phyloP scores from a whole-genome alignment of 2,113 vertebrate species.

The Platycercus adscitus region DNA sequence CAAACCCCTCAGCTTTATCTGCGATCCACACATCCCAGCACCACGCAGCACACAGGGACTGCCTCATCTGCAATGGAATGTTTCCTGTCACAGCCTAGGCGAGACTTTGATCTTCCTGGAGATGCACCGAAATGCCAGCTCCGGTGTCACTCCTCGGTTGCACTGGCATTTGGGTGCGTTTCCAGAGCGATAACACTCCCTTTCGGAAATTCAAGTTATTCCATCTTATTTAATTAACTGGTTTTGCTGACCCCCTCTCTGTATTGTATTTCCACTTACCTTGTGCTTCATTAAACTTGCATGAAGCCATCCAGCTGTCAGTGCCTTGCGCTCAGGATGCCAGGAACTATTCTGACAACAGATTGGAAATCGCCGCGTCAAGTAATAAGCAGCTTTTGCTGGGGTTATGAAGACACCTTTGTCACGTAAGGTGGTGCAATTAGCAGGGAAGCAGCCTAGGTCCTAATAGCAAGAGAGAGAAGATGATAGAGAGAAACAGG shows the following conservation, averaged over 20 bases:
- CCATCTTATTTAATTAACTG: neutral
- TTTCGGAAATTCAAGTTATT: too few relatives aligned
- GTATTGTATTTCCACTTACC: slow-evolving; percentile 31
- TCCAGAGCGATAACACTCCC: neutral
- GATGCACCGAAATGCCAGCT: neutral
- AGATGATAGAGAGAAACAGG: neutral
- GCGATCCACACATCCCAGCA: fast-evolving
- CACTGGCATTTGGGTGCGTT: neutral
- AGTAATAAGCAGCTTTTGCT: neutral
- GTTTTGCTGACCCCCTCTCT: slow-evolving; percentile 34
- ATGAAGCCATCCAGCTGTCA: neutral
- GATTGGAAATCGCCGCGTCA: neutral
- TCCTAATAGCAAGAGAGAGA: neutral
- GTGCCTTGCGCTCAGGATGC: neutral
- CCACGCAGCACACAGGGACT: fast-evolving
- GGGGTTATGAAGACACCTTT: neutral
- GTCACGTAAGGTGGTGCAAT: neutral
- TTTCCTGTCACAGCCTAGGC: neutral
- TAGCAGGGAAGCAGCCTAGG: neutral
- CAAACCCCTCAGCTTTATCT: fast-evolving
- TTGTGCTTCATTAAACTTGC: slow-evolving; percentile 60
- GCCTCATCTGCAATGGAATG: fast-evolving
- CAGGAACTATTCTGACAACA: neutral
- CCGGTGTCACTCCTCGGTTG: fast-evolving
- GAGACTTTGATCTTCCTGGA: neutral